Conservation (phyloP, 1,140 invertebrate species). For the Apis dorsata region DNA sequence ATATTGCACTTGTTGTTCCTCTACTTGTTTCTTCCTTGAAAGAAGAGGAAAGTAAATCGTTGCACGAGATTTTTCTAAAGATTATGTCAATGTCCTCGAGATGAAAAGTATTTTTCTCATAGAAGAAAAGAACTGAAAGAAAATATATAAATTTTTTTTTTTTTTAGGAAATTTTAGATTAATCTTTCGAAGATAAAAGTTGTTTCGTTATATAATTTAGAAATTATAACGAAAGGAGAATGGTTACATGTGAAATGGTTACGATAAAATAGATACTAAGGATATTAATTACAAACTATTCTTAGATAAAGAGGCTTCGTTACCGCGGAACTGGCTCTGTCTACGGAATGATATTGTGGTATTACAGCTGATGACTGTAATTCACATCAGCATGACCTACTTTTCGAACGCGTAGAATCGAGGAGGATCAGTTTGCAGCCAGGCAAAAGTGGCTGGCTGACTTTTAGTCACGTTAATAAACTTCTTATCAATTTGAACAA, state of each 20-base stretch:
- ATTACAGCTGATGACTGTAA: constrained; percentile 54
- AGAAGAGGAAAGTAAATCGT: neutral
- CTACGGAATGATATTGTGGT: constrained; percentile 28
- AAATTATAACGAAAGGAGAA: neutral
- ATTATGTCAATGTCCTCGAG: too few species aligned
- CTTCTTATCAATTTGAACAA: neutral
- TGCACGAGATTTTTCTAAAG: neutral
- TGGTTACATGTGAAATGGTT: neutral
- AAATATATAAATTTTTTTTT: too few species aligned
- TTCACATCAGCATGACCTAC: constrained; percentile 46
- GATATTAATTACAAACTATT: constrained; percentile 43
- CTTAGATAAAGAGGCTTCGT: constrained; percentile 32
- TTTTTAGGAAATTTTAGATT: too few species aligned
- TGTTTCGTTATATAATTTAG: neutral
- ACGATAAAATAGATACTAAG: neutral
- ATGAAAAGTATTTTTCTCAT: too few species aligned
- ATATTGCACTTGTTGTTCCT: neutral
- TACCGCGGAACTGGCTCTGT: constrained; percentile 15
- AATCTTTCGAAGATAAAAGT: neutral
- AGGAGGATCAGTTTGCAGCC: constrained; percentile 31
- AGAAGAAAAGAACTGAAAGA: too few species aligned
- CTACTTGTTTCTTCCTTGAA: neutral
- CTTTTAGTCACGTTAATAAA: constrained; percentile 1
- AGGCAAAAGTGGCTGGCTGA: neutral
- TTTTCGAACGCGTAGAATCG: constrained; percentile 34